Evolutionary conservation across 1,140 invertebrate species (phyloP).

Genomic region (Propsilocerus akamusi): DNA sequence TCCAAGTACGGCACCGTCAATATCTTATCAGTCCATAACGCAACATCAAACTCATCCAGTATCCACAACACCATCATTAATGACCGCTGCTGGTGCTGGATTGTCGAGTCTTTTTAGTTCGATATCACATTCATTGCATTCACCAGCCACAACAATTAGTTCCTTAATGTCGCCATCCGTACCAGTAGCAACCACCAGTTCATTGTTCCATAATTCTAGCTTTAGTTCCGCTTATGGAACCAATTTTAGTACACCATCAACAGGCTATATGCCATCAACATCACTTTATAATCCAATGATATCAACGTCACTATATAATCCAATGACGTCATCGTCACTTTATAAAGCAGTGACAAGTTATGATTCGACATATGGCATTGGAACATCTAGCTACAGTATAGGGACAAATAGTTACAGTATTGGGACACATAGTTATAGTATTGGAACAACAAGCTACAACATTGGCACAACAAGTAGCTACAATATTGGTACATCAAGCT

Average conservation of each 20-base stretch:
- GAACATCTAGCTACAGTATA: no score
- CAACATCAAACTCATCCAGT: no score
- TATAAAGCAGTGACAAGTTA: not conserved
- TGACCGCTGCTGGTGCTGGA: slow-evolving; percentile 8
- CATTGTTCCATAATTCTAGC: not conserved
- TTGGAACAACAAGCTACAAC: not conserved
- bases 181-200: not conserved
- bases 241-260: no score
- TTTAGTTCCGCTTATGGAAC: not conserved
- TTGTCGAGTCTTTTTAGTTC: not conserved
- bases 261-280: not conserved
- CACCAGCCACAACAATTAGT: slow-evolving; percentile 14
- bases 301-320: not conserved
- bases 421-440: not conserved
- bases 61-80: slow-evolving; percentile 14
- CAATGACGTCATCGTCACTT: not conserved
- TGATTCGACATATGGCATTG: not conserved
- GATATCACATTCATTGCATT: slow-evolving; percentile 11
- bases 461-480: not conserved
- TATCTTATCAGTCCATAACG: no score
- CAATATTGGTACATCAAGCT: not conserved
- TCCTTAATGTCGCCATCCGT: not conserved
- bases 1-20: slow-evolving; percentile 10
- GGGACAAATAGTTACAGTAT: not conserved
- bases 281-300: not conserved